Evolutionary conservation across 2,113 vertebrate genomes (phyloP), one percentile per base, ranked within the genome.

Genomic region (Egretta garzetta): DNA sequence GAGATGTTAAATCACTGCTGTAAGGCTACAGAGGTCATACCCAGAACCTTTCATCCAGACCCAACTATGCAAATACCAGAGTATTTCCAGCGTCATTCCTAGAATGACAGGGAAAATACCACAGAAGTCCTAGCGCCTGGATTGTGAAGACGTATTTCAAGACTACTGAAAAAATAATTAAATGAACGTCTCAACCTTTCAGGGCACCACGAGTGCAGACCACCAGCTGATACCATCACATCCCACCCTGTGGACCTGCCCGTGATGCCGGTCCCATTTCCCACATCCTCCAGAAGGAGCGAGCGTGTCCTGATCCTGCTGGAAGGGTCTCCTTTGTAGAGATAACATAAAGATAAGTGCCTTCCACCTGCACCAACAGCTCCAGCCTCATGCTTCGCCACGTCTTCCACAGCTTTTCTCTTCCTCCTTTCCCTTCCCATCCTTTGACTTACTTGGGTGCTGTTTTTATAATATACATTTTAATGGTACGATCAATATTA

Each of bases 311-410:
- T 23, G 33, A 60, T 55, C 56, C 32, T 27, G 5, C 17, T 35
- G 27, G n/a, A 45, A 58, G 16, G 2, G 9, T 19, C 64, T 41
- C 18, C 9, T 79, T 66, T 3, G 0, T 13, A 23, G 50, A 5
- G 27, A 33, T 33, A 59, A 56, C 12, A 5, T 3, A 11, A 39
- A 55, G n/a, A 41, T 2, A 14, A 18, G 4, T 2, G 1, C 12
- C 30, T 41, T 70, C 15, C 3, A 1, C 17, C 71, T 41, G 63
- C n/a, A 47, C 16, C n/a, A n/a, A n/a, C 39, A 49, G 39, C 49
- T 62, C n/a, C 2, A 1, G n/a, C 55, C 39, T 21, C 2, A 0
- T 2, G 3, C 24, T 21, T n/a, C 1, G 1, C 24, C 2, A 1
- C 15, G n/a, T 70, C 28, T 55, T 24, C 47, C 71, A 55, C n/a